phyloP scores from a whole-genome alignment of 2,113 vertebrate genomes.

The Megaceryle maxima region DNA sequence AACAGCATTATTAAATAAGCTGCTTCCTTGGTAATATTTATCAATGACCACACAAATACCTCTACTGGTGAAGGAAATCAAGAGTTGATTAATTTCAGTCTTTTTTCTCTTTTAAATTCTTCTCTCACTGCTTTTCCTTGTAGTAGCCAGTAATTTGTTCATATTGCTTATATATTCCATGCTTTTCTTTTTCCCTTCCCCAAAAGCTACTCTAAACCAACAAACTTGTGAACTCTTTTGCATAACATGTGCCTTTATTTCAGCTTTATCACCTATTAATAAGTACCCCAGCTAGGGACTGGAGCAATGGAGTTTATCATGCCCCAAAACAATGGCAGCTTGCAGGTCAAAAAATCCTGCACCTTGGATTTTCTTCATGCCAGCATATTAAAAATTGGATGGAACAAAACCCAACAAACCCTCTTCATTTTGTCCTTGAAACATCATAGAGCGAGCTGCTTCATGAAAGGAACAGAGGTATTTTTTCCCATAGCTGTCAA shows the following conservation, averaged over 20 bases:
- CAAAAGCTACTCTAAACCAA: neutral
- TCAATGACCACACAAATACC: neutral
- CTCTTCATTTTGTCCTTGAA: constrained; percentile 4
- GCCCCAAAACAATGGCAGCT: neutral
- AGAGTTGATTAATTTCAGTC: neutral
- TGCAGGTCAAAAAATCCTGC: neutral
- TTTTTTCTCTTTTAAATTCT: neutral
- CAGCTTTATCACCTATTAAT: neutral
- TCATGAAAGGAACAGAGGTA: neutral
- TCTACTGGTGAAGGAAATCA: neutral
- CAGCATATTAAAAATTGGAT: neutral
- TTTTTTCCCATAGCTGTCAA: neutral
- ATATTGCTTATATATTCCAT: neutral
- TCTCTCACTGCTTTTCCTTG: neutral
- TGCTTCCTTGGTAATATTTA: neutral
- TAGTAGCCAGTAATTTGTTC: neutral
- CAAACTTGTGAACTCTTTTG: neutral
- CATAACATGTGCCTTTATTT: neutral
- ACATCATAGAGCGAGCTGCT: neutral
- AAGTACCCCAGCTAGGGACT: accelerated
- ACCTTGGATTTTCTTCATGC: neutral
- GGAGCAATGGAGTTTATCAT: neutral
- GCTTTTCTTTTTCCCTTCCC: neutral
- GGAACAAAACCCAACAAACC: neutral
- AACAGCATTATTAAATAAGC: neutral